These are phyloP conservation scores for Olivierus martensii DNA, from an alignment of 1,140 invertebrate species.

Conservation along the genomic window DNA sequence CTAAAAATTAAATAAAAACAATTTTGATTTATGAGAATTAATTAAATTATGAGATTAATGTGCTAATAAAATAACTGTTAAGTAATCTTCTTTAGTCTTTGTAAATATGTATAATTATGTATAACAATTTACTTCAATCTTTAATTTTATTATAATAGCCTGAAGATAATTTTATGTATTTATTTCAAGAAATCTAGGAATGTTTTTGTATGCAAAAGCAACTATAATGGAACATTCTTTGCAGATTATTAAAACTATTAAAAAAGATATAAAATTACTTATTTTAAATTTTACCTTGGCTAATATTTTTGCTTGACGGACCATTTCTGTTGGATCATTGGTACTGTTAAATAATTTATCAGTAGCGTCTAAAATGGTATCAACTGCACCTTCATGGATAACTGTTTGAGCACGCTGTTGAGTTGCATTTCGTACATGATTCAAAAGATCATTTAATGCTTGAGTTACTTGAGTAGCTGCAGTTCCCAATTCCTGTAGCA, in stretches of 20 bases:
- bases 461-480: constrained; percentile 79
- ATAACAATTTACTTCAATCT: no score
- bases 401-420: constrained; percentile 33
- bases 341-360: constrained; percentile 72
- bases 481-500: constrained; percentile 57
- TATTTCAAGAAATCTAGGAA: no score
- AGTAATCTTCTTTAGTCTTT: no score
- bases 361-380: constrained; percentile 76
- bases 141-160: no score
- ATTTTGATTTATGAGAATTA: no score
- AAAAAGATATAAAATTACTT: background rate
- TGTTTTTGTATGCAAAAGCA: background rate
- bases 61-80: no score
- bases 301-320: constrained; percentile 76
- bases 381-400: constrained; percentile 63
- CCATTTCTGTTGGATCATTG: constrained; percentile 85
- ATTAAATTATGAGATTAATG: no score
- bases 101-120: no score
- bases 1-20: no score
- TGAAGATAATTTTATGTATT: no score
- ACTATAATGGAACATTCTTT: background rate
- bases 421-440: constrained; percentile 49
- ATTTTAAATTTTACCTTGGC: constrained; percentile 38
- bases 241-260: background rate
- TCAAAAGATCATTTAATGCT: constrained; percentile 75